A percentile compares a stretch with the other conserved stretches of the same genome.
phyloP scores from a whole-genome alignment of 2,797 vertebrate species.

The Tokudaia muenninki region DNA sequence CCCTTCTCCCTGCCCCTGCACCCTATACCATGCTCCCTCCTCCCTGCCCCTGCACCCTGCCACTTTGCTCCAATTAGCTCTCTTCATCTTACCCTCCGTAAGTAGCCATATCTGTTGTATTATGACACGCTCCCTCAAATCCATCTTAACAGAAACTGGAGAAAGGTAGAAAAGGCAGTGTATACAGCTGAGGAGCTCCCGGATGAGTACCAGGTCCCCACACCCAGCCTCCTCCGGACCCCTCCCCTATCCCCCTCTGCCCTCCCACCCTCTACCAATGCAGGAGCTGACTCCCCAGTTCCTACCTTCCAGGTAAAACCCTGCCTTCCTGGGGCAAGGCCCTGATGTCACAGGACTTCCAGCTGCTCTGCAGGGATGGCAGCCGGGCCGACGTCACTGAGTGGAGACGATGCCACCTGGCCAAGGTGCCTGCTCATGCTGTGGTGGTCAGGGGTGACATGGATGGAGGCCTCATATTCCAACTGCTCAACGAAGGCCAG shows the following conservation, averaged over 20 bases:
- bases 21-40: too few relatives aligned
- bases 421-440: constrained; percentile 91
- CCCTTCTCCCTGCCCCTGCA: background rate
- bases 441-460: constrained; percentile 89
- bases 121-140: background rate
- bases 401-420: constrained; percentile 93
- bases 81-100: background rate
- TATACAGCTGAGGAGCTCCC: background rate
- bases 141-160: background rate
- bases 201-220: background rate
- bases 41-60: background rate
- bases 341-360: constrained; percentile 89
- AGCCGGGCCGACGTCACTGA: constrained; percentile 87
- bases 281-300: background rate
- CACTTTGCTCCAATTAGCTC: background rate
- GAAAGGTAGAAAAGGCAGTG: background rate
- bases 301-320: constrained; percentile 78
- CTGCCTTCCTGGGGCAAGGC: constrained; percentile 86
- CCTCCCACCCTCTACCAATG: too few relatives aligned
- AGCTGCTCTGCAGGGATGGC: constrained; percentile 94
- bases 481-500: constrained; percentile 92
- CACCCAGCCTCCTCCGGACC: background rate
- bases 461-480: constrained; percentile 88
- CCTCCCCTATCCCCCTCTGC: background rate
- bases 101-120: background rate